phyloP scores from a whole-genome alignment of 2,797 vertebrate genomes.

The Gouania willdenowi region DNA sequence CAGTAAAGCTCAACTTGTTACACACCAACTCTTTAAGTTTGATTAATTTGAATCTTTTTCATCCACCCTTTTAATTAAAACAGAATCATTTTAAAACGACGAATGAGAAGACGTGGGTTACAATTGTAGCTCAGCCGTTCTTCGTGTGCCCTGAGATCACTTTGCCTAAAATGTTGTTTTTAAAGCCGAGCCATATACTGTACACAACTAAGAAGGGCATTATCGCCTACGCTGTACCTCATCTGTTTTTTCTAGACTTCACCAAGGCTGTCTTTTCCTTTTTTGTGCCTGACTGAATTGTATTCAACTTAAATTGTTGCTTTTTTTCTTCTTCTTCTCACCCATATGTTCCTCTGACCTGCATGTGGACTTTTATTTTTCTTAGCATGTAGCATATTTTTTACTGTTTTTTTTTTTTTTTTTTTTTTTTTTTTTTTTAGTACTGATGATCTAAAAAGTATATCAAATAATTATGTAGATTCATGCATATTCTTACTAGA shows the following conservation, averaged over 20 bases:
- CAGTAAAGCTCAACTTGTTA: conserved; percentile 6
- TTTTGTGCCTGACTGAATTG: conserved; percentile 61
- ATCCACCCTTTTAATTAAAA: too few relatives aligned
- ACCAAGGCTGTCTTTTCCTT: conserved; percentile 45
- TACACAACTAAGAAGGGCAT: conserved; percentile 50
- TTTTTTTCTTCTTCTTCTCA: conserved; percentile 21
- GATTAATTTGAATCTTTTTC: too few relatives aligned
- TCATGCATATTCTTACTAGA: conserved; percentile 56
- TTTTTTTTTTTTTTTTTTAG: too few relatives aligned
- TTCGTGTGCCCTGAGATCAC: conserved; percentile 30
- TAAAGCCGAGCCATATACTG: conserved; percentile 65
- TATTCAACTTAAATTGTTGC: conserved; percentile 35
- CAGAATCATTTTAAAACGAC: conserved; percentile 31
- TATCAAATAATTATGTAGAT: conserved; percentile 66
- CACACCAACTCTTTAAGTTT: too few relatives aligned
- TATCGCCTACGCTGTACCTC: conserved; percentile 53
- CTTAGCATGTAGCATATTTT: conserved; percentile 42
- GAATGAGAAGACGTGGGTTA: conserved; percentile 9
- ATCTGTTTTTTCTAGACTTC: conserved; percentile 43
- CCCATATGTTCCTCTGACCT: conserved; percentile 11
- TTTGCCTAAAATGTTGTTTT: conserved; percentile 39
- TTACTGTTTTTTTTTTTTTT: conserved; percentile 57
- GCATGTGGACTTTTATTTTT: conserved; percentile 30
- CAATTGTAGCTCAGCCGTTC: conserved; percentile 57
- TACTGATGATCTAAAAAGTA: conserved; percentile 57